Evolutionary conservation across 1,140 invertebrate species (phyloP).

Genomic region (Alviniconcha marisindica): DNA sequence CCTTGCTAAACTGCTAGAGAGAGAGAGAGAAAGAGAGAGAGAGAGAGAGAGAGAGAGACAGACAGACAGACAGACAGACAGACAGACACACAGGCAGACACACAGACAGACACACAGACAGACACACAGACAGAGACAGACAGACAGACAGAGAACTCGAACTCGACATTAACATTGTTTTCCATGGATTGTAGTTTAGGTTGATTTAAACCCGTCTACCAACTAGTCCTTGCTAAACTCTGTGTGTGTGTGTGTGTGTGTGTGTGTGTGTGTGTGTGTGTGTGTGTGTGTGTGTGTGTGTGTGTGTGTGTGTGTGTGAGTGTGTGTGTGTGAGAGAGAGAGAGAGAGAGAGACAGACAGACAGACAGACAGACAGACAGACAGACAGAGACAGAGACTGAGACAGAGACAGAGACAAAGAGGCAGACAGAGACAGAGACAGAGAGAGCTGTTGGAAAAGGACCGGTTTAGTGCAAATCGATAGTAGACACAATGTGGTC

Average conservation of each 20-base stretch:
- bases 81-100: not conserved
- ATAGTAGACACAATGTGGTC: not conserved
- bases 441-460: not conserved
- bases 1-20: no score
- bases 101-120: not conserved
- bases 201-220: not conserved
- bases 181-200: not conserved
- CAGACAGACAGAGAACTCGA: not conserved
- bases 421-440: not conserved
- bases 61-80: not conserved
- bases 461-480: not conserved
- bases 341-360: not conserved
- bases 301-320: not conserved
- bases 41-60: slow-evolving; percentile 8
- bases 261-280: slow-evolving; percentile 1
- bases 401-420: not conserved
- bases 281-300: not conserved
- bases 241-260: no score
- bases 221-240: not conserved
- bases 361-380: not conserved
- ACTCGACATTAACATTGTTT: not conserved
- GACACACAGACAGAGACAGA: not conserved
- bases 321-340: slow-evolving; percentile 5
- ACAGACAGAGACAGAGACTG: not conserved
- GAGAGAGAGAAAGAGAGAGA: slow-evolving; percentile 10